Conservation (phyloP, 2,113 vertebrate genomes). For the Okapia johnstoni region DNA sequence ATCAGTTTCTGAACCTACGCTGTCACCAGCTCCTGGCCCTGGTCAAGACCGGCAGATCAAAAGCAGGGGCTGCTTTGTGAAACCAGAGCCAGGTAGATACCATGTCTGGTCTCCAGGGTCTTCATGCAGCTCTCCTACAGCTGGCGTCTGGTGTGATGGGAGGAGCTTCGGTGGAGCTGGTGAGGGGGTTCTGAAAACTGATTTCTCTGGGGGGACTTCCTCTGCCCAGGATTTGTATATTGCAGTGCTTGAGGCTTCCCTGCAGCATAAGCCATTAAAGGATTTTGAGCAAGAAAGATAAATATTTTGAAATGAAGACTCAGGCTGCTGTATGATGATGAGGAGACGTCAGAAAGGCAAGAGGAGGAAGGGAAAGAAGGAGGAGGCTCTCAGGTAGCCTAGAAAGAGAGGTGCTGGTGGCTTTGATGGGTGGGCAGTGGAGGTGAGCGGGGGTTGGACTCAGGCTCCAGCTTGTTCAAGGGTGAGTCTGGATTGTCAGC, state of each 20-base stretch:
- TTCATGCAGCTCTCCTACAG: neutral
- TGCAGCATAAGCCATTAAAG: neutral
- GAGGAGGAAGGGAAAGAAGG: neutral
- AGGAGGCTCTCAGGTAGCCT: neutral
- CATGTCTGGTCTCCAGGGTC: accelerated
- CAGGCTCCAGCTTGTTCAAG: no score
- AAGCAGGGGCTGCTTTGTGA: neutral
- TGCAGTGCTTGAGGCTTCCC: neutral
- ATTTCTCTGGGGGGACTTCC: neutral
- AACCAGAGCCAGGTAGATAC: neutral
- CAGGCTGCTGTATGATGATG: neutral
- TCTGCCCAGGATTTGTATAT: neutral
- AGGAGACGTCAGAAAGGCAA: neutral
- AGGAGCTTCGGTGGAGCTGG: neutral
- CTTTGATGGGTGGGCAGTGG: accelerated
- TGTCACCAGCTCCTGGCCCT: neutral
- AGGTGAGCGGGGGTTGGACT: neutral
- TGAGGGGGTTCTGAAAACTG: neutral
- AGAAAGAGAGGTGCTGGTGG: neutral
- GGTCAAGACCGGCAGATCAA: neutral
- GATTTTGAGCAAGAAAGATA: neutral
- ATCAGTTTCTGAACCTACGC: neutral
- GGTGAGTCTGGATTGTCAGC: neutral
- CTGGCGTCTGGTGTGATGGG: neutral
- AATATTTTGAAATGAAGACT: neutral